Base-by-base conservation (phyloP, 1,140 invertebrate species). In the Panulirus ornatus region DNA sequence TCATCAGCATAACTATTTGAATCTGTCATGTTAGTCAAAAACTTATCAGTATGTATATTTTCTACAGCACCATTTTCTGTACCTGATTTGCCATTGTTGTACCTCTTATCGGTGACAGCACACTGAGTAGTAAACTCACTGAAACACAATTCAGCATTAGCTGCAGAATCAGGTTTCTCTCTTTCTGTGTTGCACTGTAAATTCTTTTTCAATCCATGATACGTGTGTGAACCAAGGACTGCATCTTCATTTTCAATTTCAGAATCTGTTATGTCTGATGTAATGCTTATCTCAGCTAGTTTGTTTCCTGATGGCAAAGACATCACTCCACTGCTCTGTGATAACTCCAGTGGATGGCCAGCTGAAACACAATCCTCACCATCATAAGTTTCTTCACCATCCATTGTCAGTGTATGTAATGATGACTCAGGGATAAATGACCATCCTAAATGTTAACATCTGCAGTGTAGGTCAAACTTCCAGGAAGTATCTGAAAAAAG, bases 251-350 rank as follows among this genome's bases (percentile, higher is more conserved):
- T 66, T 44, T 84, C 81, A 70, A 30, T 40, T 38, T 84, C 81
- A 22, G 81, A 84, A 70, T 84, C 81, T 58, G 81, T 84, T 36
- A 84, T 38, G 36, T 84, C 81, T 70, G 81, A 70, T 16, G 81
- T 66, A 58, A 84, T 51, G 44, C 81, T 84, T 22, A 84, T 38
- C 22, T 84, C 63, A n/a, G 81, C 81, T 22, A 84, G 63, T n/a
- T 40, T 84, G 63, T 70, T 44, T 70, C 36, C 81, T 70, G 81
- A 84, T 14, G 81, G 81, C 40, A 84, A 63, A 47, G 81, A 84
- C 27, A 84, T 66, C n/a, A 84, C 22, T n/a, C 38, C 81, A 70
- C 81, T 84, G 66, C 81, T 84, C 58, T 42, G 58, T 30, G 81
- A 84, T 42, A 84, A 70, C 9, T 84, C 81, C 30, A 38, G 6